These are phyloP conservation scores for Dexiosoma caninum DNA, from an alignment of 2,888 invertebrate species.

Conservation along the genomic window DNA sequence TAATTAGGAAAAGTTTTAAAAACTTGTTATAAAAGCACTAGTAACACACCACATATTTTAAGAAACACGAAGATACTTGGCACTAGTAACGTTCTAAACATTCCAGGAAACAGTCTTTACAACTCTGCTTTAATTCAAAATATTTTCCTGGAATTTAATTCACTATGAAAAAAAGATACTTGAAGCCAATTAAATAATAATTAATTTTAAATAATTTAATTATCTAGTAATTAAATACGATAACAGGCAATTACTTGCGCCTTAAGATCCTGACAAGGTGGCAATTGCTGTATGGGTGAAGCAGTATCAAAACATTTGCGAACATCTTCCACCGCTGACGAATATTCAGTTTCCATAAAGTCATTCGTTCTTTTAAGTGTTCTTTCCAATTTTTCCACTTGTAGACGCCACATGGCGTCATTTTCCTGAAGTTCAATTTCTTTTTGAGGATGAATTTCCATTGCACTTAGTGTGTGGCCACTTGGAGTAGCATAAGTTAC, in stretches of 20 bases:
- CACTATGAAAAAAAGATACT: too few species aligned
- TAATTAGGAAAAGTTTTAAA: neutral
- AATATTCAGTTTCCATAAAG: slow-evolving; percentile 81
- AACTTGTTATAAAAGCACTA: neutral
- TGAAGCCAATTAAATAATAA: too few species aligned
- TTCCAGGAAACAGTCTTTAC: too few species aligned
- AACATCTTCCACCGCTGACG: slow-evolving; percentile 79
- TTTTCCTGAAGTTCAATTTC: slow-evolving; percentile 81
- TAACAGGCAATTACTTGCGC: slow-evolving; percentile 81
- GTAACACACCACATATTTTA: neutral
- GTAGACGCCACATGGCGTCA: slow-evolving; percentile 81
- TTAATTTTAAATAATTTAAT: too few species aligned
- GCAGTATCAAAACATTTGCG: slow-evolving; percentile 76
- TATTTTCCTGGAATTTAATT: too few species aligned
- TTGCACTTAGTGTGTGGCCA: slow-evolving; percentile 74
- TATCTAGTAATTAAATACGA: too few species aligned
- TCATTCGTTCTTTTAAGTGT: slow-evolving; percentile 80
- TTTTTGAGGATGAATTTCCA: slow-evolving; percentile 79
- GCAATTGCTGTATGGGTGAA: slow-evolving; percentile 74
- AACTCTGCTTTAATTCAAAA: too few species aligned
- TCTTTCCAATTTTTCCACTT: slow-evolving; percentile 80
- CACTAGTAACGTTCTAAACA: neutral
- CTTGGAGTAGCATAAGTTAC: slow-evolving; percentile 69
- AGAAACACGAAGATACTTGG: neutral
- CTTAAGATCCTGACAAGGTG: slow-evolving; percentile 80